Evolutionary conservation across 2,888 invertebrate genomes (phyloP).

Genomic region (Stenolophus ochropezus): DNA sequence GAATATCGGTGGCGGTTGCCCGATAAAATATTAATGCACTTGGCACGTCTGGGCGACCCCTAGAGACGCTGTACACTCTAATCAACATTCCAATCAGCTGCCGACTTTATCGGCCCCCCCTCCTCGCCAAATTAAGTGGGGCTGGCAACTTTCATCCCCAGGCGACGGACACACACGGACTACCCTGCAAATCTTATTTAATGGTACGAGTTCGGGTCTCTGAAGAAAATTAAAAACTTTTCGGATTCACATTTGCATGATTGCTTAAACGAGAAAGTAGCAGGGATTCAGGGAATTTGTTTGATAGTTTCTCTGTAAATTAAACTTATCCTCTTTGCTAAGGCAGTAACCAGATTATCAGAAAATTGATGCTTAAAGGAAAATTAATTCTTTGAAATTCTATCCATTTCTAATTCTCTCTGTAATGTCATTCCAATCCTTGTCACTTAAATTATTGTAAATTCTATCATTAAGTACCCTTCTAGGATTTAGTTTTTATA

Average conservation of each 20-base stretch:
- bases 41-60: conserved; percentile 51
- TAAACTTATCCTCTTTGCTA: not conserved
- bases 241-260: conserved; percentile 11
- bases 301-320: not conserved
- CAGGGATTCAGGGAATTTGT: not conserved
- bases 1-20: conserved; percentile 37
- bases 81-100: conserved; percentile 49
- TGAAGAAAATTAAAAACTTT: conserved; percentile 34
- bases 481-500: no score
- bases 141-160: conserved; percentile 70
- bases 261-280: not conserved
- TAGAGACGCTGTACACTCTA: conserved; percentile 35
- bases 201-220: conserved; percentile 15
- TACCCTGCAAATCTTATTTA: conserved; percentile 44
- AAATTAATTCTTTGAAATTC: not conserved
- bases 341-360: not conserved
- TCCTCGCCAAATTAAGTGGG: conserved; percentile 72
- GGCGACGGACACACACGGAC: conserved; percentile 62
- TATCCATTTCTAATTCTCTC: no score
- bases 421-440: not conserved
- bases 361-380: not conserved
- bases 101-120: conserved; percentile 40
- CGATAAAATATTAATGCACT: conserved; percentile 55
- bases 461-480: no score
- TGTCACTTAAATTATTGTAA: no score